Evolutionary conservation across 2,888 invertebrate genomes (phyloP).

Genomic region (Tachina grossa): DNA sequence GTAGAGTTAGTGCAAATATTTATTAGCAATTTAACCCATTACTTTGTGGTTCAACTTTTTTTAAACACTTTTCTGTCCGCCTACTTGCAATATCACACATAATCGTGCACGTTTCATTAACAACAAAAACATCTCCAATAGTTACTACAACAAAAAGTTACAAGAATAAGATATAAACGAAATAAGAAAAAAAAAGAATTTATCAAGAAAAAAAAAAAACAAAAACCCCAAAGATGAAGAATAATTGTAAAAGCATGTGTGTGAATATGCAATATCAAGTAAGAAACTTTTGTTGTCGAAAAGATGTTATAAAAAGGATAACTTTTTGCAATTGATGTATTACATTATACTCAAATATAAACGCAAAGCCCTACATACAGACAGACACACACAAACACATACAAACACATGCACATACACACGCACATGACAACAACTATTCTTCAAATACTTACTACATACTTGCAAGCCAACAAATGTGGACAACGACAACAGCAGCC

Average conservation of each 20-base stretch:
- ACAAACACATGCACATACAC: not conserved
- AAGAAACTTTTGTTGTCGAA: constrained; percentile 62
- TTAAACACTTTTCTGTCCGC: not conserved
- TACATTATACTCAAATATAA: constrained; percentile 73
- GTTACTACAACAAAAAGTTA: constrained; percentile 44
- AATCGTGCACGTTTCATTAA: constrained; percentile 60
- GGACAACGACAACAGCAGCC: constrained; percentile 44
- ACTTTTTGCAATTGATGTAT: constrained; percentile 82
- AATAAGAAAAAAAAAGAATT: constrained; percentile 26
- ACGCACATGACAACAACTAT: constrained; percentile 26
- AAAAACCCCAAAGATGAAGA: constrained; percentile 63
- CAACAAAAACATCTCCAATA: constrained; percentile 42
- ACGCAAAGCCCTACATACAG: not conserved
- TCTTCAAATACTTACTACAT: constrained; percentile 20
- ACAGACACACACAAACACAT: constrained; percentile 25
- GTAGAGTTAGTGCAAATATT: no score
- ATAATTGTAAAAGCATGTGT: constrained; percentile 39
- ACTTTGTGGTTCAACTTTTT: not conserved
- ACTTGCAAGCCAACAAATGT: constrained; percentile 42
- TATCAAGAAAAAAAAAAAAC: constrained; percentile 16
- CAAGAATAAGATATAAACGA: constrained; percentile 38
- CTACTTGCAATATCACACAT: constrained; percentile 8
- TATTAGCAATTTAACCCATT: not conserved
- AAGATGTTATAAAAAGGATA: constrained; percentile 76
- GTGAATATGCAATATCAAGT: constrained; percentile 29